These are phyloP conservation scores for Trisateles emortualis DNA, from an alignment of 2,888 invertebrate species.

Conservation along the genomic window DNA sequence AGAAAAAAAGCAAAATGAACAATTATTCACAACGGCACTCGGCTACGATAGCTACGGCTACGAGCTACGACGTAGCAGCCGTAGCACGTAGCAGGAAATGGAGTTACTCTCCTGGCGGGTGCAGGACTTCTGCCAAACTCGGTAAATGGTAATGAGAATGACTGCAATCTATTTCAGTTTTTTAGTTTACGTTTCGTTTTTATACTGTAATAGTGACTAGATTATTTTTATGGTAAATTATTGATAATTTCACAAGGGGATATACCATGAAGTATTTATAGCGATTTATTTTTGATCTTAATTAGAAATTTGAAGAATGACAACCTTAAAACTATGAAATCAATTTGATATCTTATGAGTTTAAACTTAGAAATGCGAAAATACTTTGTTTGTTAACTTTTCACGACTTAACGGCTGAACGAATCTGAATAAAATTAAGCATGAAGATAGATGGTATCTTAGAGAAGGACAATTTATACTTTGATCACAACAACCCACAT, in stretches of 20 bases:
- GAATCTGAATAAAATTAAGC: no score
- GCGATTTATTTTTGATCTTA: no score
- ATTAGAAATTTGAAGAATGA: no score
- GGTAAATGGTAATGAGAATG: constrained; percentile 79
- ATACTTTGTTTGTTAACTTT: no score
- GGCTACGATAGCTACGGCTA: constrained; percentile 66
- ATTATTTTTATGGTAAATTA: neutral
- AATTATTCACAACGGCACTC: constrained; percentile 72
- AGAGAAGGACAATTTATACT: no score
- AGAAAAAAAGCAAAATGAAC: constrained; percentile 59
- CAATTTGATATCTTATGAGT: no score
- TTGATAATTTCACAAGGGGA: neutral
- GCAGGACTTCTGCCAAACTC: constrained; percentile 76
- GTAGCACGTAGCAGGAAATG: constrained; percentile 81
- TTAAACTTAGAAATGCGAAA: no score
- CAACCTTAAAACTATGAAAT: neutral
- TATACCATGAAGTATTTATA: no score
- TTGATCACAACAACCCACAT: no score
- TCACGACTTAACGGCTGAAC: no score
- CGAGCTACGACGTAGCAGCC: constrained; percentile 68
- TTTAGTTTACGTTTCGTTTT: constrained; percentile 41
- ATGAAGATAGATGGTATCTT: no score
- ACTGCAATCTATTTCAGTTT: constrained; percentile 67
- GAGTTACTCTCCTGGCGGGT: constrained; percentile 73
- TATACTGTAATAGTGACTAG: constrained; percentile 14